Percentiles rank a stretch among this genome's conserved stretches.
These are phyloP conservation scores for Coturnix japonica DNA, from an alignment of 2,113 vertebrate species.

Conservation along the genomic window DNA sequence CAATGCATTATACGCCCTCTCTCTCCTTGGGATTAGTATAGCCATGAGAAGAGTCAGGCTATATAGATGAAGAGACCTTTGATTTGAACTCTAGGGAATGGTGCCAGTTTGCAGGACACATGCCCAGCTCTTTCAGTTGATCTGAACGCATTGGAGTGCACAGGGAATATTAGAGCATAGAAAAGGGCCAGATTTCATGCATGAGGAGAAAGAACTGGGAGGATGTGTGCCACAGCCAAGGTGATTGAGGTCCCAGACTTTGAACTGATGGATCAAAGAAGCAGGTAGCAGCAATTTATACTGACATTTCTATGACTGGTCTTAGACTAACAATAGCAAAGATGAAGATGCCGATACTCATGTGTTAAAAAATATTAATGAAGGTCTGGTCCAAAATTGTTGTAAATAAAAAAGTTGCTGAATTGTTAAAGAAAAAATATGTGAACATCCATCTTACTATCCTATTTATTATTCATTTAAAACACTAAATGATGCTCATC, in stretches of 20 bases:
- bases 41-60: fast-evolving
- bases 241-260: not conserved
- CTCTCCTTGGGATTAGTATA: not conserved
- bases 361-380: fast-evolving
- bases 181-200: not conserved
- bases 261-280: not conserved
- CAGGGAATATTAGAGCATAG: not conserved
- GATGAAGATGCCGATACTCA: not conserved
- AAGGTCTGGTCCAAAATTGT: not conserved
- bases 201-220: not conserved
- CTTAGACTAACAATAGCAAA: not conserved
- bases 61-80: not conserved
- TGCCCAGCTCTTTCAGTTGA: not conserved
- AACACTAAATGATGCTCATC: slow-evolving; percentile 12
- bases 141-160: not conserved
- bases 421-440: not conserved
- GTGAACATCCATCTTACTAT: not conserved
- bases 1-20: not conserved
- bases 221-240: fast-evolving
- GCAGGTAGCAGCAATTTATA: not conserved
- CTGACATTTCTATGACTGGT: not conserved
- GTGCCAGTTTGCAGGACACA: not conserved
- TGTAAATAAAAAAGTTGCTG: not conserved
- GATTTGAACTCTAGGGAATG: not conserved
- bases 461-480: slow-evolving; percentile 19